Percentiles rank a stretch among this genome's conserved stretches.
Conservation (phyloP, 2,888 invertebrate species). For the Ypsolopha sequella region DNA sequence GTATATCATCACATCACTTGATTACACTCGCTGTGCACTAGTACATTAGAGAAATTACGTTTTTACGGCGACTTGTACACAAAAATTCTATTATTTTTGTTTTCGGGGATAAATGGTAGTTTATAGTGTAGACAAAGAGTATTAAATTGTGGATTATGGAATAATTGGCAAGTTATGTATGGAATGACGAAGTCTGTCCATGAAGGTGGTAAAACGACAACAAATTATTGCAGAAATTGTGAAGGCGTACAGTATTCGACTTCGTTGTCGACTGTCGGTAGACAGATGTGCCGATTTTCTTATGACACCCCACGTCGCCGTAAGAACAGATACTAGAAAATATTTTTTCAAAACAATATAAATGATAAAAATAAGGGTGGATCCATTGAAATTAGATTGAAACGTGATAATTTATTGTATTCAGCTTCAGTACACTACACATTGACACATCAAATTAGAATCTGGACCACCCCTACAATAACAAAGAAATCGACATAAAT, state of each 20-base stretch:
- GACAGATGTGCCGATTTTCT: constrained; percentile 44
- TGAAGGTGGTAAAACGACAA: neutral
- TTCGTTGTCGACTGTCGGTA: constrained; percentile 18
- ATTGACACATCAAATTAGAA: constrained; percentile 52
- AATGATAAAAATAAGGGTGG: constrained; percentile 1
- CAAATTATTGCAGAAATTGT: constrained; percentile 21
- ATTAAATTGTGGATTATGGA: neutral
- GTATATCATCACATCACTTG: neutral
- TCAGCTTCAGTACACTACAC: constrained; percentile 35
- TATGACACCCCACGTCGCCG: constrained; percentile 16
- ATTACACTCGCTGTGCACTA: neutral
- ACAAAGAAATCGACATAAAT: neutral
- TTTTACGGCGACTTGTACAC: no score
- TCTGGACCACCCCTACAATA: neutral
- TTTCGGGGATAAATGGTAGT: neutral
- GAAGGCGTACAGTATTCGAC: constrained; percentile 33
- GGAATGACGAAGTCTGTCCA: neutral
- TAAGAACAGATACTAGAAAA: neutral
- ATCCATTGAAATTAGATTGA: constrained; percentile 13
- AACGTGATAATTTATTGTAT: constrained; percentile 44
- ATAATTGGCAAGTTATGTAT: neutral
- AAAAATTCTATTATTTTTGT: neutral
- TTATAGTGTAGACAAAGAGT: neutral
- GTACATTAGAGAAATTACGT: neutral
- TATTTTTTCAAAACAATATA: neutral